Percentiles rank a stretch among this genome's conserved stretches.
Evolutionary conservation across 2,888 invertebrate genomes (phyloP).

Genomic region (Brachylomia viminalis): DNA sequence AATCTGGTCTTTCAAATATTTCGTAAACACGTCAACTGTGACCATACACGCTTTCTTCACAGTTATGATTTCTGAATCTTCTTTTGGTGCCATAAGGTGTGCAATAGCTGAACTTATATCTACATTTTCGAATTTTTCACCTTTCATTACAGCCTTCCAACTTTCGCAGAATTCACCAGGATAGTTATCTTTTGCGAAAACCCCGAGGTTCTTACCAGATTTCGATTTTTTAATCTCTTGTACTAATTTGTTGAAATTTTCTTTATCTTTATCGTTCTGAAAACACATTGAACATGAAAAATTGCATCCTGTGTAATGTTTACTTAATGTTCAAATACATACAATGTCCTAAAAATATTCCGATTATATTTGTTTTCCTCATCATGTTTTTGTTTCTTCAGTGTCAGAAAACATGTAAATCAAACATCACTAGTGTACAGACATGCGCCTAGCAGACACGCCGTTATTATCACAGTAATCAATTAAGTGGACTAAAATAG

Average conservation of each 20-base stretch:
- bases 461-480: conserved; percentile 37
- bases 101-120: conserved; percentile 97
- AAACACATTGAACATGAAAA: conserved; percentile 64
- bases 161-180: conserved; percentile 98
- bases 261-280: conserved; percentile 97
- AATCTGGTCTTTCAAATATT: conserved; percentile 98
- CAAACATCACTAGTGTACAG: conserved; percentile 37
- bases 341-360: conserved; percentile 22
- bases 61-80: conserved; percentile 96
- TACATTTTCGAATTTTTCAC: conserved; percentile 95
- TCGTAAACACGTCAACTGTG: conserved; percentile 98
- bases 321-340: conserved; percentile 9
- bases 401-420: conserved; percentile 19
- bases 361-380: conserved; percentile 16
- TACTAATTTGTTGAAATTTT: conserved; percentile 95
- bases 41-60: conserved; percentile 98
- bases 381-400: conserved; percentile 15
- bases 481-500: conserved; percentile 30
- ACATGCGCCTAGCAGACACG: conserved; percentile 31
- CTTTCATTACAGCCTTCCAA: conserved; percentile 95
- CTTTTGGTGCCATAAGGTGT: conserved; percentile 97
- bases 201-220: conserved; percentile 96
- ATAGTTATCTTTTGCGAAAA: conserved; percentile 98
- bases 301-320: not conserved
- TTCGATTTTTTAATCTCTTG: conserved; percentile 96